Base-by-base conservation (phyloP, 2,113 vertebrate species). In the Mormyrus iriodes region DNA sequence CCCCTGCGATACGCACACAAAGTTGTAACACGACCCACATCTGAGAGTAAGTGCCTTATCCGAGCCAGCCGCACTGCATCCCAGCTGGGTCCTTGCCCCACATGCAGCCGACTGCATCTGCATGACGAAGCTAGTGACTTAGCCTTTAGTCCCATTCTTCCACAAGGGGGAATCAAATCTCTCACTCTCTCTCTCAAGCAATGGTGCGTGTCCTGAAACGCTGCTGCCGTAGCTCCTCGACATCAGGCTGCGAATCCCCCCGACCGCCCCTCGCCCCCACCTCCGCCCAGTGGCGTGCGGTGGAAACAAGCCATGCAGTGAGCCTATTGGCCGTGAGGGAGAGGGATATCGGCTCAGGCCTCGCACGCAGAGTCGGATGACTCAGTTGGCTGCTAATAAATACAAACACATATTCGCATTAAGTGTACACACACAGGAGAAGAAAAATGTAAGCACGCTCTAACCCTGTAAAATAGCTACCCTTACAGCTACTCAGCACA, bases 371-470 rank as follows among this genome's bases (percentile, higher is more conserved):
- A 17, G 31, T 21, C 17, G 19, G 19, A 61, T 58, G 86, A 87
- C 53, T 87, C 86, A 61, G 17, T 61, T 42, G 27, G 52, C 9
- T 2, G 48, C 53, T 15, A 35, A 61, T 24, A 65, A 58, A 65
- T 4, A 58, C 86, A 87, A 58, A 87, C 52, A 58, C 52, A 87
- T 42, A 58, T 87, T 61, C 86, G 12, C 52, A n/a, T 61, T 61
- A 87, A 61, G 31, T 44, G 6, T 52, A 86, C 85, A 86, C 49
- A 55, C 51, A 15, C 5, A 17, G 44, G 13, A 12, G 51, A 21
- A 46, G 27, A 55, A 51, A 53, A 53, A 53, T 55, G 85, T 24
- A 35, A 86, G 51, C 49, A 39, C 52, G 12, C n/a, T 53, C 19
- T 24, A 84, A 24, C 82, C 24, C 44, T 1, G 82, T 12, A 48